Evolutionary conservation across 2,888 invertebrate genomes (phyloP).

Genomic region (Nudaria mundana): DNA sequence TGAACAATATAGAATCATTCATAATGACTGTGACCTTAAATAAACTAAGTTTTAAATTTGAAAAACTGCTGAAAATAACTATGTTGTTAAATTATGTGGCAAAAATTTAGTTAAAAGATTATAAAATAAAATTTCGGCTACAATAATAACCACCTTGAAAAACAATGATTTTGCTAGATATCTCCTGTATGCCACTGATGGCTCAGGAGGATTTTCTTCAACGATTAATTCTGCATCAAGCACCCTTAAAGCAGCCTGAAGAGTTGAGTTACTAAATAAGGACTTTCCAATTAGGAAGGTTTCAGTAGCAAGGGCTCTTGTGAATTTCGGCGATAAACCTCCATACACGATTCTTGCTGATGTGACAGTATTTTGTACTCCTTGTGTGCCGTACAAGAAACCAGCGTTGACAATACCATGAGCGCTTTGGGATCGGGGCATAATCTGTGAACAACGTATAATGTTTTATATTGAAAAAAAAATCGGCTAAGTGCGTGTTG

Average conservation of each 20-base stretch:
- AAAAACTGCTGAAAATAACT: too few relatives aligned
- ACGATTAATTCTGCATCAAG: slow-evolving; percentile 46
- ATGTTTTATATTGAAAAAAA: too few relatives aligned
- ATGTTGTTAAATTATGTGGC: too few relatives aligned
- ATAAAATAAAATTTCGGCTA: too few relatives aligned
- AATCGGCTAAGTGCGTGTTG: too few relatives aligned
- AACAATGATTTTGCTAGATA: slow-evolving; percentile 80
- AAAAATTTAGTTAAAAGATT: too few relatives aligned
- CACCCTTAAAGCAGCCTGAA: slow-evolving; percentile 55
- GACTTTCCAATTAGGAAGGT: slow-evolving; percentile 61
- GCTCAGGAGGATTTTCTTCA: slow-evolving; percentile 65
- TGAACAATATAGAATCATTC: too few relatives aligned
- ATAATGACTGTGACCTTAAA: too few relatives aligned
- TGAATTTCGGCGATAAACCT: slow-evolving; percentile 68
- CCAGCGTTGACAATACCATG: slow-evolving; percentile 89
- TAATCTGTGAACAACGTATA: slow-evolving; percentile 84
- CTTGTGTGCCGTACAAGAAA: slow-evolving; percentile 80
- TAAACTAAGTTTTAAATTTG: too few relatives aligned
- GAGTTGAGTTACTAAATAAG: slow-evolving; percentile 54
- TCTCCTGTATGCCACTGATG: slow-evolving; percentile 79
- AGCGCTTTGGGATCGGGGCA: slow-evolving; percentile 86
- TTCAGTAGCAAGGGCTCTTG: slow-evolving; percentile 77
- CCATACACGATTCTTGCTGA: slow-evolving; percentile 76
- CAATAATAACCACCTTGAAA: slow-evolving; percentile 78
- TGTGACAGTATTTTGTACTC: slow-evolving; percentile 10